A percentile compares a stretch with the other conserved stretches of the same genome.
phyloP scores from a whole-genome alignment of 35 echinoderm and acorn worm genomes.

The Apostichopus parvimensis region DNA sequence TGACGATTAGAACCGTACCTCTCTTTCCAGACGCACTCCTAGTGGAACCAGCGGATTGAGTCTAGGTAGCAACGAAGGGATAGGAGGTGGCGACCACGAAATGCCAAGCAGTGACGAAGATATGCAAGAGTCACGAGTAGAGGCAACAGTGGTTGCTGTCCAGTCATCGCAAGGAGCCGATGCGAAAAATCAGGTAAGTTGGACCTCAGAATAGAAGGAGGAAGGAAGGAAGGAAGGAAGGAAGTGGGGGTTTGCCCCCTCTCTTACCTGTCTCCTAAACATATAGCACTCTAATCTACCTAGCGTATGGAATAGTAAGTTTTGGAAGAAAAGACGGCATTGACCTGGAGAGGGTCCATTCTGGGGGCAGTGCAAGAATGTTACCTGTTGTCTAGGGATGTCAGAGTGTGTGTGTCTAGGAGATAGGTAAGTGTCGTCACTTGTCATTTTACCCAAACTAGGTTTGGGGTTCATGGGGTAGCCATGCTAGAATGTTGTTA shows the following conservation, averaged over 20 bases:
- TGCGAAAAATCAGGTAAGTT: constrained; percentile 21
- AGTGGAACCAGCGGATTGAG: constrained; percentile 62
- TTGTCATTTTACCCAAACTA: too few relatives aligned
- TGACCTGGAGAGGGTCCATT: not conserved
- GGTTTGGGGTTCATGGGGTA: too few relatives aligned
- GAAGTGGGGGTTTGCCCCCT: not conserved
- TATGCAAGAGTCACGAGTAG: constrained; percentile 69
- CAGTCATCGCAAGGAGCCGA: not conserved
- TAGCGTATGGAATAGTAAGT: too few relatives aligned
- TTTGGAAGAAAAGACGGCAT: not conserved
- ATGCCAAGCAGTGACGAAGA: constrained; percentile 79
- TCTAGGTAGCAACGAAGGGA: constrained; percentile 46
- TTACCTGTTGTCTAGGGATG: too few relatives aligned
- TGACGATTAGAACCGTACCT: not conserved
- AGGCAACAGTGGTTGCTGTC: constrained; percentile 47
- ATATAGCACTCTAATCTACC: too few relatives aligned
- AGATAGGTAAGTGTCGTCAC: too few relatives aligned
- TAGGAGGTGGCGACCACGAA: constrained; percentile 51
- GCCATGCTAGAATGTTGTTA: too few relatives aligned
- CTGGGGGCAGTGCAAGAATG: too few relatives aligned
- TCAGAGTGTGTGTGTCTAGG: too few relatives aligned
- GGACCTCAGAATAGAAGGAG: not conserved
- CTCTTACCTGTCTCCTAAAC: too few relatives aligned
- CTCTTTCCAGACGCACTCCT: constrained; percentile 40
- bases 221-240: not conserved